Evolutionary conservation across 2,888 invertebrate species (phyloP).

Genomic region (Miltochrista miniata): DNA sequence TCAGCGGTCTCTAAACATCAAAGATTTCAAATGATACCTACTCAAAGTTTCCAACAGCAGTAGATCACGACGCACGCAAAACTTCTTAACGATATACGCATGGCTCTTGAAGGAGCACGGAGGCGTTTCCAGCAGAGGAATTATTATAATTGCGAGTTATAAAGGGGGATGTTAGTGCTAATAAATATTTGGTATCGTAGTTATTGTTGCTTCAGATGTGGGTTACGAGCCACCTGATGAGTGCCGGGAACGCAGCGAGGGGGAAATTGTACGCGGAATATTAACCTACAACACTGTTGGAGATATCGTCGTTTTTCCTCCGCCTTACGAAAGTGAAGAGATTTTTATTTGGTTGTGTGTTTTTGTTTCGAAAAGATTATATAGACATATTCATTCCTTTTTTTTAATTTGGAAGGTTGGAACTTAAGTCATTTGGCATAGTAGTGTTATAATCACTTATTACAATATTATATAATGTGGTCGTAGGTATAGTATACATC

Average conservation of each 20-base stretch:
- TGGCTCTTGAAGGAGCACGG: neutral
- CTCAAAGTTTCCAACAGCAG: neutral
- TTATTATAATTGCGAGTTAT: slow-evolving; percentile 8
- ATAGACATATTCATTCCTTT: too few species aligned
- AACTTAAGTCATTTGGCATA: too few species aligned
- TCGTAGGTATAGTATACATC: too few species aligned
- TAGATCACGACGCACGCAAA: neutral
- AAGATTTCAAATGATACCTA: neutral
- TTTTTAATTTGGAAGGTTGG: too few species aligned
- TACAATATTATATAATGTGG: too few species aligned
- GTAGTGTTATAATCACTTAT: too few species aligned
- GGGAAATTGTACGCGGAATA: neutral
- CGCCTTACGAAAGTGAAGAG: too few species aligned
- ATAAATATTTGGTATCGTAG: slow-evolving; percentile 25
- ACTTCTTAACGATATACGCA: neutral
- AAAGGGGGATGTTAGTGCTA: slow-evolving; percentile 6
- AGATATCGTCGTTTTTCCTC: too few species aligned
- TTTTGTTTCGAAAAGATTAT: too few species aligned
- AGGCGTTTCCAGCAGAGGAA: neutral
- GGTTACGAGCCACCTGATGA: slow-evolving; percentile 35
- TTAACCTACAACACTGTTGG: neutral
- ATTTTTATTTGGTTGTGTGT: too few species aligned
- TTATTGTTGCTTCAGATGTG: slow-evolving; percentile 21
- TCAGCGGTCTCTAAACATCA: too few species aligned
- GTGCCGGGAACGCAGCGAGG: neutral